phyloP scores from a whole-genome alignment of 37 sponge, comb jelly and placozoan species.

The Petrosia ficiformis region DNA sequence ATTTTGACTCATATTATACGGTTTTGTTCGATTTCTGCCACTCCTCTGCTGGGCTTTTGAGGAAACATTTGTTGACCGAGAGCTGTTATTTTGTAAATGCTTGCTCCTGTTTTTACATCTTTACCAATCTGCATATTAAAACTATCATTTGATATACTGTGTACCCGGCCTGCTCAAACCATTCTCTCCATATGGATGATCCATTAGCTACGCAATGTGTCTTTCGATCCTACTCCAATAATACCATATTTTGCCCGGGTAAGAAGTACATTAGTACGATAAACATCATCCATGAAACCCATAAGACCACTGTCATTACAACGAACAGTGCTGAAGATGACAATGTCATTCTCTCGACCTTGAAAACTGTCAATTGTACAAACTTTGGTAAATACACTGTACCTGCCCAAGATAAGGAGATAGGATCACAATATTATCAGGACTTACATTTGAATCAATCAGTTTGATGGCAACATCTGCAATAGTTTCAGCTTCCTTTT shows the following conservation, averaged over 20 bases:
- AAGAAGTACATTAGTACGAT: slow-evolving; percentile 69
- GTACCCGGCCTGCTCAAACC: slow-evolving; percentile 68
- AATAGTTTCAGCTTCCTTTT: slow-evolving; percentile 48
- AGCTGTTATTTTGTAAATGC: no score
- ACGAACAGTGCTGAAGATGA: slow-evolving; percentile 73
- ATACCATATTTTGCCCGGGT: slow-evolving; percentile 68
- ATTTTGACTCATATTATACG: no score
- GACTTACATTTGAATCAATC: slow-evolving; percentile 20
- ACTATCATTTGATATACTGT: no score
- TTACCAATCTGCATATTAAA: no score
- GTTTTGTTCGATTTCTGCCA: no score
- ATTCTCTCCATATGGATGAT: slow-evolving; percentile 37
- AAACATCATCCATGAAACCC: slow-evolving; percentile 49
- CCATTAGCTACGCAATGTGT: slow-evolving; percentile 30
- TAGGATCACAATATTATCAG: slow-evolving; percentile 52
- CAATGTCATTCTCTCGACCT: slow-evolving; percentile 74
- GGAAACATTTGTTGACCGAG: no score
- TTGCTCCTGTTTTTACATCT: no score
- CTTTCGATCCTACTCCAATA: slow-evolving; percentile 58
- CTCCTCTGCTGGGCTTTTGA: no score
- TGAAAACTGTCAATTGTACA: slow-evolving; percentile 68
- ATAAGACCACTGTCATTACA: slow-evolving; percentile 16
- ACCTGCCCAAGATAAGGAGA: slow-evolving; percentile 77
- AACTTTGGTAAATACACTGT: slow-evolving; percentile 51
- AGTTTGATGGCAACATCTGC: slow-evolving; percentile 31